Evolutionary conservation across 2,797 vertebrate species (phyloP), one percentile per base, ranked within the genome.

Genomic region (Liparis tanakae): DNA sequence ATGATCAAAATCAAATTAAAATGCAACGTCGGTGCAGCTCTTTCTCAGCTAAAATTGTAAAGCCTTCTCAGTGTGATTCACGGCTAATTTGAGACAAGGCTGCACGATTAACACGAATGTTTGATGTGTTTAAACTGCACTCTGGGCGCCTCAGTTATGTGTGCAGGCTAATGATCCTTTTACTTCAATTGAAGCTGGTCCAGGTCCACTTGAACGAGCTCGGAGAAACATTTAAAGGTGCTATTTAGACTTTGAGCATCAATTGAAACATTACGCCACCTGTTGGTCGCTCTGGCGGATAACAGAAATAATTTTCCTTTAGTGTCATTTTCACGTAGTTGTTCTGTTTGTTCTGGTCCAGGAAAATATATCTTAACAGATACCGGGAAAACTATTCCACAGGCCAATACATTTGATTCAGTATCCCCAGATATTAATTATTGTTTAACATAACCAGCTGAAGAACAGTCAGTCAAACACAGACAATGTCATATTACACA

Each of bases 101-200:
- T 70, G 76, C 79, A 63, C 76, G 79, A 87, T 87, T 89, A 85
- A 79, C 68, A 78, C 82, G 78, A 87, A 89, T 85, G 72, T 87
- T 88, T 87, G 57, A 87, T 83, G 78, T 46, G 22, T 68, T 62
- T 77, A 81, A 87, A 82, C 58, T 63, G 74, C 46, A 50, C 81
- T 67, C 53, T 46, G 67, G 72, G 70, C 17, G 14, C 62, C 72
- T 76, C 17, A 7, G 22, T 33, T 53, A 53, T 22, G n/a, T 67
- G 67, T 50, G 41, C 12, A 2, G 56, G 55, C 65, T 77, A 36
- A 77, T 36, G 22, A 73, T 69, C 55, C 5, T 72, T 58, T 74
- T 33, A 76, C 44, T 78, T 68, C 41, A 30, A 22, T 3, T 3
- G 39, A 62, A 67, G 46, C 59, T 25, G 64, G 20, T 59, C 62